Evolutionary conservation across 2,797 vertebrate genomes (phyloP).

Genomic region (Arrhamphus sclerolepis): DNA sequence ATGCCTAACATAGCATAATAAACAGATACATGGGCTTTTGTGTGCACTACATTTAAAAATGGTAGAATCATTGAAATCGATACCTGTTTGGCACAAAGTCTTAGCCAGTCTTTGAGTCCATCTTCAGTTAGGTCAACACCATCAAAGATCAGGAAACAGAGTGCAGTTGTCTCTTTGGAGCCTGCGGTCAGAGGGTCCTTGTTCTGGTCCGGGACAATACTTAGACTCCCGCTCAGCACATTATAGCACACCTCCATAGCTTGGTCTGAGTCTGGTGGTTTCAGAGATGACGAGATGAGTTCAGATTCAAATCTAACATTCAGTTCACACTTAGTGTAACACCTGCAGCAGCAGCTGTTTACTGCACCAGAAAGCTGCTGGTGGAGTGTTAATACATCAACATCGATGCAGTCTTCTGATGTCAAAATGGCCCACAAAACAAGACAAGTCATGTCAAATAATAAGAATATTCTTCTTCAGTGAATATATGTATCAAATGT

Average conservation of each 20-base stretch:
- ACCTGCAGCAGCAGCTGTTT: conserved; percentile 43
- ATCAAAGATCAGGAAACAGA: conserved; percentile 88
- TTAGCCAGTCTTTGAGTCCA: conserved; percentile 91
- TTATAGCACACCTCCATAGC: conserved; percentile 89
- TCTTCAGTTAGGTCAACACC: conserved; percentile 90
- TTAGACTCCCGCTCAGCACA: conserved; percentile 84
- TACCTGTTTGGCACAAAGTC: conserved; percentile 93
- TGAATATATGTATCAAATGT: no score
- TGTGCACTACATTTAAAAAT: no score
- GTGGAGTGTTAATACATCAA: conserved; percentile 52
- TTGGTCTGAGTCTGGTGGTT: conserved; percentile 85
- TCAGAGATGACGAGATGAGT: conserved; percentile 30
- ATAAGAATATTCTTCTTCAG: no score
- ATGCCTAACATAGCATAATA: no score
- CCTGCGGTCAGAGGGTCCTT: conserved; percentile 63
- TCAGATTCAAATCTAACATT: conserved; percentile 31
- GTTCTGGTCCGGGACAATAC: conserved; percentile 77
- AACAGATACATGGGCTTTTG: no score
- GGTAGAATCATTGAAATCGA: no score
- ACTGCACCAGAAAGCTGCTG: conserved; percentile 52
- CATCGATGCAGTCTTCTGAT: conserved; percentile 37
- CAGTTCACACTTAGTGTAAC: conserved; percentile 36
- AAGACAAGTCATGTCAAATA: no score
- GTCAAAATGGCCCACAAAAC: no score
- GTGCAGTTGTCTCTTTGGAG: conserved; percentile 40